Evolutionary conservation across 2,113 vertebrate genomes (phyloP), one percentile per base, ranked within the genome.

Genomic region (Vidua chalybeata): DNA sequence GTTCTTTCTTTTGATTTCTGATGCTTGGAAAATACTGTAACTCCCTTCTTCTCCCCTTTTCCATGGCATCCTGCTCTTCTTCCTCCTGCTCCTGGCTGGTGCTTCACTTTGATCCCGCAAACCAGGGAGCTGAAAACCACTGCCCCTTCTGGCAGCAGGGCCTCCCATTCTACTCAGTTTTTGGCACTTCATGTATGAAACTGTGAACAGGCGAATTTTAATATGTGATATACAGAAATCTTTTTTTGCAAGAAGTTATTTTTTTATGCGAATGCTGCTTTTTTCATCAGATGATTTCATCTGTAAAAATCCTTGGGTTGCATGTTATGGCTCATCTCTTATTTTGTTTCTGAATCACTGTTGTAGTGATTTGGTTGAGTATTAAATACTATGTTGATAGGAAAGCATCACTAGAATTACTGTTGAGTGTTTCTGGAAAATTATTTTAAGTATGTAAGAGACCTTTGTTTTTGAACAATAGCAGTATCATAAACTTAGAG

Each of bases 1-100:
- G 51, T 92, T 90, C 74, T 91, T 91, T 79, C 74, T 94, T 96
- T 93, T 90, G 68, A 77, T 93, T 94, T 79, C 13, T 26, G 48
- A 31, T 79, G 46, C 78, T 75, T 71, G 69, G 58, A 52, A 94
- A 76, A 90, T 56, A 27, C 27, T 64, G 21, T 41, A 68, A 48
- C 20, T 94, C 26, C 39, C 27, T 84, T 80, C 28, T 41, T 84
- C 35, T 49, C 21, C 23, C 5, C 8, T 41, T 51, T 71, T 46
- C 58, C 4, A 3, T 0, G 27, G 30, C n/a, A 24, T 51, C 59
- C 23, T 67, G 28, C 46, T 68, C 52, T 73, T 90, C 51, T 33
- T 86, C n/a, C 72, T 46, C 37, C 56, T 88, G 20, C 43, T 86
- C 35, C 54, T 6, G 20, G 39, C 63, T 52, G 37, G 27, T 76